phyloP scores from a whole-genome alignment of 2,113 vertebrate species.

The Climacteris rufus region DNA sequence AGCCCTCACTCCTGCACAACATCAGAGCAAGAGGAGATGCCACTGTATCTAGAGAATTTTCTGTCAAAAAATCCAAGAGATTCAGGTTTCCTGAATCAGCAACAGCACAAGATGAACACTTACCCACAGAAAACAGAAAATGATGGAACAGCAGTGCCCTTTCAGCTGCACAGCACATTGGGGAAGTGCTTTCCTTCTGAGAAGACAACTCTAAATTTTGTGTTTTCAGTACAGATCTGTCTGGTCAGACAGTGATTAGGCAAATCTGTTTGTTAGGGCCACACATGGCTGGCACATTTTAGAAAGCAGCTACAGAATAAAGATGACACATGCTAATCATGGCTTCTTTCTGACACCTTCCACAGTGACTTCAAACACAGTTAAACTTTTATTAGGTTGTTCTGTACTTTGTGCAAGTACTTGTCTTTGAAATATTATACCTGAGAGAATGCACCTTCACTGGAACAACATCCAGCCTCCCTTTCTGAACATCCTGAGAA shows the following conservation, averaged over 20 bases:
- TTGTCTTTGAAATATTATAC: neutral
- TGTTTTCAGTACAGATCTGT: neutral
- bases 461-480: neutral
- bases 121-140: neutral
- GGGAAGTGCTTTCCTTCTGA: neutral
- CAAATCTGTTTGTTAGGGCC: neutral
- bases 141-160: neutral
- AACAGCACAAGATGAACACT: neutral
- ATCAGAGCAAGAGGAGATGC: neutral
- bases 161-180: neutral
- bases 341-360: neutral
- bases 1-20: neutral
- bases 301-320: neutral
- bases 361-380: neutral
- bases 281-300: neutral
- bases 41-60: neutral
- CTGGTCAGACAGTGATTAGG: neutral
- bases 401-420: neutral
- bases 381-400: neutral
- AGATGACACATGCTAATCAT: fast-evolving
- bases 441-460: neutral
- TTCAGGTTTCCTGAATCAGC: neutral
- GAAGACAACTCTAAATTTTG: neutral
- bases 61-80: neutral
- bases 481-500: neutral